Base-by-base conservation (phyloP, 2,797 vertebrate genomes). In the Syndactyla subalaris region DNA sequence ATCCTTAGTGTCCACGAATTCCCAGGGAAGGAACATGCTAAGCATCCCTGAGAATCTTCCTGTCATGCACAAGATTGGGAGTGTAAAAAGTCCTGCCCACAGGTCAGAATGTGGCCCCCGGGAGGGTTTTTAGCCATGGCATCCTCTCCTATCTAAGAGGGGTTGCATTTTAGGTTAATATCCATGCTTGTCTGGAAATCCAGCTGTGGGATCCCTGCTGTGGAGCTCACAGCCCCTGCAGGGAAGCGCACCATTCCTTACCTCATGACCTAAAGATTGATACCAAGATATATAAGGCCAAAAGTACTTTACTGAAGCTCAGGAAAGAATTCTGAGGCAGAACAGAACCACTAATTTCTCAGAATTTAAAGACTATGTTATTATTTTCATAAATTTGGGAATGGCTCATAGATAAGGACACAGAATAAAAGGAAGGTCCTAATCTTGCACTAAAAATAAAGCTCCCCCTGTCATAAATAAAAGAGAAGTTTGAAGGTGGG, bases 11-110 rank as follows among this genome's bases (percentile, higher is more conserved):
- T 4, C 66, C 51, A 0, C 5, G 0, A 0, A 7, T 15, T 55
- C 18, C 0, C 24, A 6, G 66, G 74, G 54, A 27, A 22, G 13
- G 24, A 43, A 38, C 1, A 0, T 16, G 51, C 57, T 34, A 5
- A 66, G n/a, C n/a, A 6, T 23, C 24, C 63, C 66, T 45, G 26
- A 38, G 55, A 63, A 38, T 27, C 46, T 23, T n/a, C 41, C 73
- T 36, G 7, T 23, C 11, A 3, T 6, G 6, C 2, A 6, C 46
- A 38, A 18, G 23, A 21, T 36, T 0, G 0, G 20, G 62, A 16
- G 39, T 67, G 66, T 6, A 24, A 22, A 38, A 75, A 43, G 26
- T 46, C 27, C 52, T 18, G 13, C 16, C 54, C 38, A 2, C 5
- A 17, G 36, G 34, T 22, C 65, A 32, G 29, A 27, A 9, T 2